Base-by-base conservation (phyloP, 2,797 vertebrate species). In the Rhynchotus rufescens region DNA sequence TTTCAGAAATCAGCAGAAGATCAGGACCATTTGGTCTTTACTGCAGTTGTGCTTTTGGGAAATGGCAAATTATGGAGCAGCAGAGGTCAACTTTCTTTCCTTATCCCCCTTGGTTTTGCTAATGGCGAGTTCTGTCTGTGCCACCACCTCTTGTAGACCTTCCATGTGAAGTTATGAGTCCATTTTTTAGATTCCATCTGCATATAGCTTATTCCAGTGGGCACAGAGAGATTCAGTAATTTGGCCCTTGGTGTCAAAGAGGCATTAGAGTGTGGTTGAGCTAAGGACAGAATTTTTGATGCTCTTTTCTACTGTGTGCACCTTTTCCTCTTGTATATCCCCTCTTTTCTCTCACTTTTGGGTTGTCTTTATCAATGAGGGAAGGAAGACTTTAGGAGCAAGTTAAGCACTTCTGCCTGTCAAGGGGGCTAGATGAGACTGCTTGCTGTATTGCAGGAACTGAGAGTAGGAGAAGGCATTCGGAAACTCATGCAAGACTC, bases 41-140 rank as follows among this genome's bases (percentile, higher is more conserved):
- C 2, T 23, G 30, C 32, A 30, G 65, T 47, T 62, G 17, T 28
- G 7, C 3, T 0, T 13, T 16, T 32, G 65, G 28, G 17, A 69
- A 68, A 44, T 5, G 56, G 59, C 44, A 12, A 14, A 28, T 68
- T 38, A 36, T 8, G 28, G 22, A 56, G 66, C 34, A 68, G 21
- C 15, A 68, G 54, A 32, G 7, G 47, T 22, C 30, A 26, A 8
- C 16, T 88, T 52, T 22, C 28, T 68, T 64, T 16, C 15, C 25
- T 56, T 40, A 49, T 25, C 45, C 80, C 16, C 21, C 67, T 57
- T 52, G 12, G 9, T 51, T 23, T 69, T 45, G 12, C 10, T 52
- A 30, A 9, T 40, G 32, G 6, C 60, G 62, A 40, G 75, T 36
- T 49, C 44, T 62, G 65, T 45, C 59, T 54, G 0, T 25, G 54